Conservation (phyloP, 1,140 invertebrate genomes). For the Aporrectodea caliginosa region DNA sequence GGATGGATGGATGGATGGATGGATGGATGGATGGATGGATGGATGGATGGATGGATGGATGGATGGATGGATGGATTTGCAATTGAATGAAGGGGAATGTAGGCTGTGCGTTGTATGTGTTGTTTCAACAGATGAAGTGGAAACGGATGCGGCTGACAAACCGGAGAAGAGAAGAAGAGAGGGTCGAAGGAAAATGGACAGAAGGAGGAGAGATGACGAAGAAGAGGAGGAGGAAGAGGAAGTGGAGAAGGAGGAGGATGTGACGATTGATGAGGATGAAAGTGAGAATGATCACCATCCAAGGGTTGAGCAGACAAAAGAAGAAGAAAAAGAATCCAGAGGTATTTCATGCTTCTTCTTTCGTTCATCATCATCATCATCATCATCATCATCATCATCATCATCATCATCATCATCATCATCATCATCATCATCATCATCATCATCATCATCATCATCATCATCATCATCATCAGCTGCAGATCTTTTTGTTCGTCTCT, state of each 20-base stretch:
- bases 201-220: conserved; percentile 14
- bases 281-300: conserved; percentile 16
- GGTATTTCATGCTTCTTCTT: conserved; percentile 28
- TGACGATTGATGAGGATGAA: conserved; percentile 32
- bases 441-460: conserved; percentile 2
- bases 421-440: conserved; percentile 2
- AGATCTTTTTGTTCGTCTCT: neutral
- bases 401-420: neutral
- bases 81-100: too few species aligned
- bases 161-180: neutral
- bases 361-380: neutral
- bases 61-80: too few species aligned
- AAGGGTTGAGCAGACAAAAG: conserved; percentile 34
- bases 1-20: too few species aligned
- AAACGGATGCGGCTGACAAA: neutral
- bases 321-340: conserved; percentile 42
- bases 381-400: conserved; percentile 5
- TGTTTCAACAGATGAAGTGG: neutral
- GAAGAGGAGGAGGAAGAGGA: conserved; percentile 30
- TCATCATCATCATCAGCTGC: conserved; percentile 1
- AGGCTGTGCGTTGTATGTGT: neutral
- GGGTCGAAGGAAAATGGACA: neutral
- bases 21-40: too few species aligned
- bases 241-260: conserved; percentile 33
- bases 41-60: too few species aligned